A percentile compares a stretch with the other conserved stretches of the same genome.
Conservation (phyloP, 2,113 vertebrate species). For the Hypocryptadius cinnamomeus region DNA sequence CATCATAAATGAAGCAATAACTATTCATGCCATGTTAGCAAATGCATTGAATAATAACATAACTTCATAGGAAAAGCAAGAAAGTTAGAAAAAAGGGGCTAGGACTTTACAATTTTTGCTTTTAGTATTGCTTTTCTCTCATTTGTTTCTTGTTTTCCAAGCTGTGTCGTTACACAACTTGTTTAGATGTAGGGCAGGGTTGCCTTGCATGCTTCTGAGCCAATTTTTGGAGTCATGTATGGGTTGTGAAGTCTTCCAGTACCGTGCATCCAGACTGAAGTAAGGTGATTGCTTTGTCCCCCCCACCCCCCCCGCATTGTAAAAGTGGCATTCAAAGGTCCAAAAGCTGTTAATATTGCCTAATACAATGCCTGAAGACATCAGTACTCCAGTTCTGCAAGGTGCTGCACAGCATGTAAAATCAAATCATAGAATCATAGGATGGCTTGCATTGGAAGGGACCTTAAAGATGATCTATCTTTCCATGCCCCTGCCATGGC, state of each 20-base stretch:
- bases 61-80: not conserved
- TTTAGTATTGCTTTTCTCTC: not conserved
- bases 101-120: not conserved
- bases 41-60: not conserved
- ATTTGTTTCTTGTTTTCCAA: not conserved
- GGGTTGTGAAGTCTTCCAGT: not conserved
- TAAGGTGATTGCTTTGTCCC: not conserved
- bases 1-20: not conserved
- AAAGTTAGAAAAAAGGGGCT: not conserved
- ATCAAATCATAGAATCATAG: not conserved
- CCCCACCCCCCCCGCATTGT: fast-evolving
- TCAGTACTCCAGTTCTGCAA: not conserved
- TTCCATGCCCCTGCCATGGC: not conserved
- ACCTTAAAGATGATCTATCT: not conserved
- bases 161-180: not conserved
- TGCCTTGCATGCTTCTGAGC: not conserved
- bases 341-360: not conserved
- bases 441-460: not conserved
- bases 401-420: not conserved
- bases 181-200: not conserved
- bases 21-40: not conserved
- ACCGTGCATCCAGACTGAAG: not conserved
- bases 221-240: not conserved
- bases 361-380: not conserved
- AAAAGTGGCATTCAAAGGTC: not conserved